Base-by-base conservation (phyloP, 2,113 vertebrate species). In the Zosterops lateralis region DNA sequence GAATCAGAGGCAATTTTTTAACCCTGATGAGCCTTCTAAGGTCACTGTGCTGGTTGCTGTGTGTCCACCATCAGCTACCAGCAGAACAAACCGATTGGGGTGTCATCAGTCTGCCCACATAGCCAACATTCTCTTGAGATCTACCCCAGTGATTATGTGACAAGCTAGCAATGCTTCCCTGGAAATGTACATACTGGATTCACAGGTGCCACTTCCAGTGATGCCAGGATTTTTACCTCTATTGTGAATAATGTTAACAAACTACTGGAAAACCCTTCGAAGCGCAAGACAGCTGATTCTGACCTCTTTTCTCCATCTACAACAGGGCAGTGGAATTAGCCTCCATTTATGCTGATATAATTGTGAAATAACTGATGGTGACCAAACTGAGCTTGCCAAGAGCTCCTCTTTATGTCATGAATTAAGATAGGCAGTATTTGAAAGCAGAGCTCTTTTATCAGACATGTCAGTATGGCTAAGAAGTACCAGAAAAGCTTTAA, bases 111-210 rank as follows among this genome's bases (percentile, higher is more conserved):
- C 31, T 77, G 54, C 4, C 4, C 29, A 57, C 3, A 2, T 31
- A 68, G 68, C 0, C 0, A 0, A 70, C 0, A 4, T 20, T 76
- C 62, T 61, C 50, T 45, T 36, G 38, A 74, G 73, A 31, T 25
- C 16, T 24, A 14, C 6, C 12, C 64, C 71, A 57, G 45, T 4
- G 25, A 34, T 1, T 7, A 6, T 4, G n/a, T 14, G 42, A 44
- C 22, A n/a, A 1, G 5, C 19, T 8, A 7, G 44, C 11, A 65
- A 28, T 1, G 20, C 12, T 57, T 29, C 56, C 31, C 24, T 48
- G 56, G 32, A 36, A 66, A 57, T 0, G 2, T 3, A 2, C 0
- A 0, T 2, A 12, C 14, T 15, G 75, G 18, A 68, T 79, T 79
- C 60, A 74, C 32, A n/a, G 26, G 38, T 7, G 28, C 22, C 47